Percentiles rank a stretch among this genome's conserved stretches.
These are phyloP conservation scores for Lithophane leautieri DNA, from an alignment of 2,888 invertebrate species.

Conservation along the genomic window DNA sequence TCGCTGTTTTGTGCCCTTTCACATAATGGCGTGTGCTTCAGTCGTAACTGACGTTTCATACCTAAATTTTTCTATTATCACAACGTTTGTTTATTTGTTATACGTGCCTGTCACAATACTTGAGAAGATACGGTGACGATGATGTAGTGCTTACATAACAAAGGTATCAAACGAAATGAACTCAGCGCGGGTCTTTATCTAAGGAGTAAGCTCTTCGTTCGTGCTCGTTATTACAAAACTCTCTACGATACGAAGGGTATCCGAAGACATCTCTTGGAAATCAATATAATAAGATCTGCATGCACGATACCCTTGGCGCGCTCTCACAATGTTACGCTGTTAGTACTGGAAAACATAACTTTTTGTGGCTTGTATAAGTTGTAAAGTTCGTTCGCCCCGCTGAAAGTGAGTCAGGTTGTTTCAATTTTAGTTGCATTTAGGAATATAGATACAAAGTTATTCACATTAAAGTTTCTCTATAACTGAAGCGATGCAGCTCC, in stretches of 20 bases:
- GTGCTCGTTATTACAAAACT: slow-evolving; percentile 51
- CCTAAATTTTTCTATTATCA: slow-evolving; percentile 62
- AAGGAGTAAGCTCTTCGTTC: slow-evolving; percentile 31
- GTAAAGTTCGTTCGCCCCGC: slow-evolving; percentile 46
- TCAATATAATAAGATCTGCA: slow-evolving; percentile 63
- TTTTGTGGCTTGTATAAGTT: slow-evolving; percentile 46
- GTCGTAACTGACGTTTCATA: slow-evolving; percentile 61
- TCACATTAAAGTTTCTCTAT: slow-evolving; percentile 50
- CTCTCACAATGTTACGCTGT: slow-evolving; percentile 40
- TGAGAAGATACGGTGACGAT: slow-evolving; percentile 25
- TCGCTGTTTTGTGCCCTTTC: slow-evolving; percentile 71
- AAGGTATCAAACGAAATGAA: slow-evolving; percentile 43
- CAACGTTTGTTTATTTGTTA: slow-evolving; percentile 55
- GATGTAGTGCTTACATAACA: slow-evolving; percentile 32
- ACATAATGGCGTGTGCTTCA: slow-evolving; percentile 69
- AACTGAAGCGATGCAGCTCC: slow-evolving; percentile 45
- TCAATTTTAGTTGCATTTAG: slow-evolving; percentile 53
- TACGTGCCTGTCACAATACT: slow-evolving; percentile 35
- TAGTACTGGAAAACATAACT: slow-evolving; percentile 41
- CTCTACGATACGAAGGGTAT: slow-evolving; percentile 35
- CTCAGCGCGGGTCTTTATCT: slow-evolving; percentile 15
- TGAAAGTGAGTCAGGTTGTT: slow-evolving; percentile 44
- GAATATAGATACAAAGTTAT: slow-evolving; percentile 47
- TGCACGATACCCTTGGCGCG: slow-evolving; percentile 50
- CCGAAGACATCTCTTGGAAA: slow-evolving; percentile 53